Evolutionary conservation across 2,888 invertebrate species (phyloP).

Genomic region (Branchipolynoe longqiensis): DNA sequence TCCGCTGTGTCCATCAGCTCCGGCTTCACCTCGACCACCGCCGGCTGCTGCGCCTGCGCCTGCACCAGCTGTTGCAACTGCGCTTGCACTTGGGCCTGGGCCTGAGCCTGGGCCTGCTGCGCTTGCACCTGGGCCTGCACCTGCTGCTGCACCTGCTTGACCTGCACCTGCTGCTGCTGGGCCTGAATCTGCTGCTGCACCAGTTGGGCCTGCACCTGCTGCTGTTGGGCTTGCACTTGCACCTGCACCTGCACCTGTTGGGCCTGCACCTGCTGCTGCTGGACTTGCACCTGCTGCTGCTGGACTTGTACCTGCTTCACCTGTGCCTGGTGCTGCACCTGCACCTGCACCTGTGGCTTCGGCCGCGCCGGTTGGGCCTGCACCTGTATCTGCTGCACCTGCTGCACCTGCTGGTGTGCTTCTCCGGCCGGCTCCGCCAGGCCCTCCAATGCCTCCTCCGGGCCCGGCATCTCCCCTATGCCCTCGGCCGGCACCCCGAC

Average conservation of each 20-base stretch:
- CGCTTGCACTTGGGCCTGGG: background rate
- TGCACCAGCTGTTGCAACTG: background rate
- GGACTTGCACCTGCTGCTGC: background rate
- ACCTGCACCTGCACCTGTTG: too few species aligned
- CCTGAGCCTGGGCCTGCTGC: background rate
- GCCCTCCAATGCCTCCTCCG: too few species aligned
- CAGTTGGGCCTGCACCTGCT: background rate
- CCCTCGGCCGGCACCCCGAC: too few species aligned
- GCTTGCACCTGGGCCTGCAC: background rate
- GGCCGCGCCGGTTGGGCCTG: background rate
- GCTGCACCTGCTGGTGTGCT: background rate
- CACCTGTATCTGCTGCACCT: background rate
- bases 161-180: background rate
- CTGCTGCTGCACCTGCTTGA: background rate
- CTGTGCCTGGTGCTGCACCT: background rate
- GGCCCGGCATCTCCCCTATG: too few species aligned
- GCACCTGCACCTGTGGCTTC: background rate
- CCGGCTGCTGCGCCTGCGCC: background rate
- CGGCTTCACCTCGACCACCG: constrained; percentile 67
- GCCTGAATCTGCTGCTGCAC: background rate
- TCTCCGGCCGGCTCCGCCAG: background rate
- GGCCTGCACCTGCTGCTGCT: background rate
- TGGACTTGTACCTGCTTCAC: too few species aligned
- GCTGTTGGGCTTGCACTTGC: background rate
- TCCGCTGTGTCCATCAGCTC: constrained; percentile 69